Base-by-base conservation (phyloP, 1,140 invertebrate genomes). In the Macrobrachium nipponense region DNA sequence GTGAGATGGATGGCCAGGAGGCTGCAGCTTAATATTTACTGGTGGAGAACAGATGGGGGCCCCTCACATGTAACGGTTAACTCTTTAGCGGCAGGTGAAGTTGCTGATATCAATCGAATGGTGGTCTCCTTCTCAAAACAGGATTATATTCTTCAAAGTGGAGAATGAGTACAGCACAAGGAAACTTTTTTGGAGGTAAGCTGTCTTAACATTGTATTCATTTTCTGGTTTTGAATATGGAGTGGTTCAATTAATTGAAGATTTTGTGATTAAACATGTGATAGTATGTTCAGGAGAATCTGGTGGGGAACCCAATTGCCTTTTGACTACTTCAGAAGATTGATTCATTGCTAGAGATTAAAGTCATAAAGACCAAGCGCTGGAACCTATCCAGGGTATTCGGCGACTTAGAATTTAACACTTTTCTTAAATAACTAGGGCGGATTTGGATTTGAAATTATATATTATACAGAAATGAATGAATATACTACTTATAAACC, bases 61-160 rank as follows among this genome's bases (percentile, higher is more conserved):
- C 87, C 90, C 92, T 92, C 93, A 87, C 91, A 93, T 88, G 92
- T 94, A 86, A 90, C 93, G 83, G 93, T 95, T 68, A 93, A 93
- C 62, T 89, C 93, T 60, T 90, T 97, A 87, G 91, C 92, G 80
- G 94, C 96, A n/a, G 94, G 94, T 68, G 93, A 95, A 89, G 92
- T 91, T 11, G 92, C 92, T 68, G 94, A 95, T 90, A 90, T 97
- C n/a, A n/a, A 44, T 93, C 93, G 87, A 92, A 96, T 36, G 92
- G 94, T 96, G 92, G 91, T 91, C 95, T 91, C 96, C 96, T 23
- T 89, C 92, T 44, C 90, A 92, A n/a, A 77, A 91, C 94, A 81
- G 96, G 96, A 15, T 93, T 94, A n/a, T 96, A 95, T 90, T 94
- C 95, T 89, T 94, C 95, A 91, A 95, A 96, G 92, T 98, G 96